phyloP scores from a whole-genome alignment of 1,140 invertebrate species.

The Monochamus saltuarius region DNA sequence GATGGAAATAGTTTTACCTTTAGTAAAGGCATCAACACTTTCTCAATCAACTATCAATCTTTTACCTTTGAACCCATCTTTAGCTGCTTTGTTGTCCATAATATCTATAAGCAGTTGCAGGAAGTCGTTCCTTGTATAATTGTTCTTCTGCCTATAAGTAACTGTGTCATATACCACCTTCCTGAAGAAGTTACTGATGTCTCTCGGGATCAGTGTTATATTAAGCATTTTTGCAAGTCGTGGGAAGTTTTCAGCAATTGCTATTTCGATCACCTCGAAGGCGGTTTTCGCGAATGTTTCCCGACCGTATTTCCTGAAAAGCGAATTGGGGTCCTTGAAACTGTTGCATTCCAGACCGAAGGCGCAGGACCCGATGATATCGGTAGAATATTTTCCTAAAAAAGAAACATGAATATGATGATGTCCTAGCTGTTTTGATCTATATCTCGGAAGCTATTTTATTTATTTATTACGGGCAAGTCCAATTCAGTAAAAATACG shows the following conservation, averaged over 20 bases:
- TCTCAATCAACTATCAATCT: conserved; percentile 47
- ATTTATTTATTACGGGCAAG: too few relatives aligned
- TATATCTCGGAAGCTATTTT: too few relatives aligned
- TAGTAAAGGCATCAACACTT: too few relatives aligned
- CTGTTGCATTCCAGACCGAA: conserved; percentile 64
- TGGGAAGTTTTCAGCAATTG: conserved; percentile 3
- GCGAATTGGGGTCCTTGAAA: conserved; percentile 55
- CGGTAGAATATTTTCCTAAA: conserved; percentile 61
- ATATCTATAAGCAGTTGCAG: too few relatives aligned
- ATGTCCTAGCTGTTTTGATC: too few relatives aligned
- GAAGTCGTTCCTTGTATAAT: background rate
- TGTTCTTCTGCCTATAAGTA: conserved; percentile 32
- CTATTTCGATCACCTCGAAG: background rate
- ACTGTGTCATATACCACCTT: conserved; percentile 26
- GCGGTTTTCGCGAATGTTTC: background rate
- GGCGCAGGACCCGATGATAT: conserved; percentile 63
- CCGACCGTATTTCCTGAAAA: conserved; percentile 50
- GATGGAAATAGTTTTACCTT: too few relatives aligned
- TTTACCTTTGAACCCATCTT: too few relatives aligned
- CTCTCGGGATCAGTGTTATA: conserved; percentile 16
- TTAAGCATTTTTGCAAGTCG: conserved; percentile 12
- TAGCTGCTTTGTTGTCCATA: too few relatives aligned
- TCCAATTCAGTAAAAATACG: too few relatives aligned
- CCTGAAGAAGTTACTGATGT: conserved; percentile 29
- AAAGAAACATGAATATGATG: too few relatives aligned